Conservation (phyloP, 2,113 vertebrate genomes). For the Lonchura striata region DNA sequence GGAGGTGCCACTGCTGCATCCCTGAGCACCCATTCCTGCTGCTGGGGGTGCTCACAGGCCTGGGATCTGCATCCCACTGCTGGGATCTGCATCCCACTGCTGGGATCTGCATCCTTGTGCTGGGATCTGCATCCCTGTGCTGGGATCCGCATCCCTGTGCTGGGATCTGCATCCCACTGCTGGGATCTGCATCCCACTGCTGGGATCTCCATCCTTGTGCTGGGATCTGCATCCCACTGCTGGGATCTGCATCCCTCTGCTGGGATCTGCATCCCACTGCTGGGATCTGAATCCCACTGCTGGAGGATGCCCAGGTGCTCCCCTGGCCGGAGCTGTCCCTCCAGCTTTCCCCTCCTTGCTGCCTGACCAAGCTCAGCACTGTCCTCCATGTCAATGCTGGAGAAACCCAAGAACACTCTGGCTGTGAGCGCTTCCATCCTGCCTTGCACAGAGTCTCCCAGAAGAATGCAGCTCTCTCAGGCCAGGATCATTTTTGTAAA, state of each 20-base stretch:
- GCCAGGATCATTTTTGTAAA: neutral
- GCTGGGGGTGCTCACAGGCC: neutral
- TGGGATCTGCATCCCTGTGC: neutral
- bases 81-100: fast-evolving
- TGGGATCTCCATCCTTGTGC: no score
- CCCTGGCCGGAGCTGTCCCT: neutral
- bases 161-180: neutral
- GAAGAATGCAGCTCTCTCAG: neutral
- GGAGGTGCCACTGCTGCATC: neutral
- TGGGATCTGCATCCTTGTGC: neutral
- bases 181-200: neutral
- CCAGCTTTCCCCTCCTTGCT: neutral
- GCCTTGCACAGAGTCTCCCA: neutral
- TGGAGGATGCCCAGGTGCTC: neutral
- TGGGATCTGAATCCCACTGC: fast-evolving
- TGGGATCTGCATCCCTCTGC: neutral
- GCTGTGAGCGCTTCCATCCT: neutral
- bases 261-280: no score
- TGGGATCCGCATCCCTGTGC: neutral
- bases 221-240: neutral
- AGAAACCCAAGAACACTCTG: fast-evolving
- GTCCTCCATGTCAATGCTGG: fast-evolving
- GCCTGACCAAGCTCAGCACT: fast-evolving
- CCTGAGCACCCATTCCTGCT: neutral
- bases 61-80: neutral